Conservation (phyloP, 2,888 invertebrate genomes). For the Dendrolimus houi region DNA sequence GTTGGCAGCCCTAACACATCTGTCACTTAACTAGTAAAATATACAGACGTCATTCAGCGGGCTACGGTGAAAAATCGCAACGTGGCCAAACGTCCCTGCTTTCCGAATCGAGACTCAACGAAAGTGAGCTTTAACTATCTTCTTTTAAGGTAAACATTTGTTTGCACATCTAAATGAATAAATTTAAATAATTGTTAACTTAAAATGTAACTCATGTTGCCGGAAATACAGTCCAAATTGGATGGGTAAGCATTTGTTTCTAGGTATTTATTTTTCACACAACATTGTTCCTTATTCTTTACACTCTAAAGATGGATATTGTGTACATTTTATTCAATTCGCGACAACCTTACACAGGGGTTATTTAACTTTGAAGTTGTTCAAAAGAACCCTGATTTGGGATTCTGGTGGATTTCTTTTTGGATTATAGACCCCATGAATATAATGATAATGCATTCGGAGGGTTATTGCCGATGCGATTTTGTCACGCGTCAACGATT, state of each 20-base stretch:
- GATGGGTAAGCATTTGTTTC: constrained; percentile 67
- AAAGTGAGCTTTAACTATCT: constrained; percentile 17
- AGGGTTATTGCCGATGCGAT: constrained; percentile 48
- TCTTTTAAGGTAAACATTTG: constrained; percentile 38
- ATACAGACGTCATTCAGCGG: constrained; percentile 70
- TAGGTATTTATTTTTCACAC: constrained; percentile 27
- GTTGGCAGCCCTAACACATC: constrained; percentile 70
- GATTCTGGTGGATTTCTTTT: constrained; percentile 74
- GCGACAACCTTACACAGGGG: constrained; percentile 38
- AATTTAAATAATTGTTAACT: constrained; percentile 76
- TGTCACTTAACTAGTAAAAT: constrained; percentile 75
- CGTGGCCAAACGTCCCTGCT: constrained; percentile 54
- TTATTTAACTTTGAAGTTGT: constrained; percentile 74
- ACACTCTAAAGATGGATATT: constrained; percentile 29
- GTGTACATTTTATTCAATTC: constrained; percentile 15
- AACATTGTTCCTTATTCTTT: constrained; percentile 34
- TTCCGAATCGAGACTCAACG: constrained; percentile 11
- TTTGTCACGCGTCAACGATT: constrained; percentile 51
- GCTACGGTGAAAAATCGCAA: constrained; percentile 65
- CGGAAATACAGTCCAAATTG: constrained; percentile 76
- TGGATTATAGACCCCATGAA: constrained; percentile 72
- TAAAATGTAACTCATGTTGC: constrained; percentile 75
- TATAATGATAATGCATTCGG: constrained; percentile 69
- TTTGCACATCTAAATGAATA: constrained; percentile 43
- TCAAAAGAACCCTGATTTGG: constrained; percentile 71